A percentile compares a stretch with the other conserved stretches of the same genome.
Evolutionary conservation across 2,797 vertebrate species (phyloP).

Genomic region (Leptodactylus fallax): DNA sequence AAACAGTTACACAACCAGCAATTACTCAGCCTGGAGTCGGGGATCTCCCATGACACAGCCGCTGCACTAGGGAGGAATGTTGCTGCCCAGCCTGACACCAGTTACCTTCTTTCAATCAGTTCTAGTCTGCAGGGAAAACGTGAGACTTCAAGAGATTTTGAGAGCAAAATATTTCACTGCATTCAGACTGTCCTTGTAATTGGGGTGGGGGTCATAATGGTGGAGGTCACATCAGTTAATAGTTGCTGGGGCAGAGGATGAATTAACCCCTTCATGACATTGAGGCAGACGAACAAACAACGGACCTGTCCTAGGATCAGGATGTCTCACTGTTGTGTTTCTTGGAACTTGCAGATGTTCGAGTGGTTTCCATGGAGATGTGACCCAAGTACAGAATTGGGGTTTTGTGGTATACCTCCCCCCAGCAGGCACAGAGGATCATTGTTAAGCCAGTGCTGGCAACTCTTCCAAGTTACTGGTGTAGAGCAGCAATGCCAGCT

Average conservation of each 20-base stretch:
- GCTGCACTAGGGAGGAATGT: not conserved
- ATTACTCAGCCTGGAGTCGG: not conserved
- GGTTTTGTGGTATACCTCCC: slow-evolving; percentile 52
- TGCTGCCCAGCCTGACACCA: not conserved
- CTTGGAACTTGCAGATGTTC: slow-evolving; percentile 56
- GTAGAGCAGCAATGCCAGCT: slow-evolving; percentile 41
- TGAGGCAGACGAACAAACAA: not conserved
- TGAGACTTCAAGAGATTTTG: not conserved
- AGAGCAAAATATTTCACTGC: not conserved
- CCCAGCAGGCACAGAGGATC: slow-evolving; percentile 50
- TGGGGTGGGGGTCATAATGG: not conserved
- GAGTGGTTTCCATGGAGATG: slow-evolving; percentile 47
- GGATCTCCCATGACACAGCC: slow-evolving; percentile 9
- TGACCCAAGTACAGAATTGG: slow-evolving; percentile 35
- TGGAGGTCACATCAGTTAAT: not conserved
- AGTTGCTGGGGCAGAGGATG: not conserved
- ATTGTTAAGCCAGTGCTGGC: slow-evolving; percentile 46
- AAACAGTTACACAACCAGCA: slow-evolving; percentile 11
- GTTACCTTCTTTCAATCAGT: not conserved
- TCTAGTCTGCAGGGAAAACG: not conserved
- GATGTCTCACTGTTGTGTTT: slow-evolving; percentile 46
- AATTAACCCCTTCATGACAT: slow-evolving; percentile 40
- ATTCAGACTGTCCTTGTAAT: not conserved
- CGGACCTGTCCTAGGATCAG: slow-evolving; percentile 6
- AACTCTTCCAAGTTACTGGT: slow-evolving; percentile 39